phyloP scores from a whole-genome alignment of 2,888 invertebrate genomes.

The Junonia oenone region DNA sequence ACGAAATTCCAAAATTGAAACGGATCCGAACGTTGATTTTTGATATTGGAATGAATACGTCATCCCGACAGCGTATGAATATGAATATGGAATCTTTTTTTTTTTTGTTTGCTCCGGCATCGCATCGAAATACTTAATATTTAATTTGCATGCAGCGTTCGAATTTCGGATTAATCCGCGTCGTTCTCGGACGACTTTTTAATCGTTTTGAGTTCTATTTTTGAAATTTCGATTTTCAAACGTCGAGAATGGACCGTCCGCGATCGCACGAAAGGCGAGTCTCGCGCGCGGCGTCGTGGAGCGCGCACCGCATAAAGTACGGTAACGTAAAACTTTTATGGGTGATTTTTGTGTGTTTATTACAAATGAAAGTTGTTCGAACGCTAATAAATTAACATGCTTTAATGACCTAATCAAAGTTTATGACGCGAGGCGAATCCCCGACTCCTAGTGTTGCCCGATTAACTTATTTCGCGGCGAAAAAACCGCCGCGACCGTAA shows the following conservation, averaged over 20 bases:
- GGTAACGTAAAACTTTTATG: constrained; percentile 46
- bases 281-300: no score
- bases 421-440: constrained; percentile 78
- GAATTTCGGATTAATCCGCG: neutral
- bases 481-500: constrained; percentile 50
- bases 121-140: constrained; percentile 18
- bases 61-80: constrained; percentile 43
- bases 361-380: constrained; percentile 66
- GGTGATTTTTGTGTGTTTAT: constrained; percentile 57
- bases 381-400: constrained; percentile 75
- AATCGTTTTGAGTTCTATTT: constrained; percentile 8
- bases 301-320: constrained; percentile 45
- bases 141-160: constrained; percentile 18
- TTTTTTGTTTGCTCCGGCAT: constrained; percentile 8
- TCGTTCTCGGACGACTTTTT: constrained; percentile 5
- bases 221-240: constrained; percentile 17
- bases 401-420: constrained; percentile 80
- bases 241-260: constrained; percentile 25
- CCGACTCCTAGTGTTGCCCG: constrained; percentile 75
- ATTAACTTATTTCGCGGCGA: constrained; percentile 72
- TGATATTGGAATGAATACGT: constrained; percentile 41
- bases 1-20: constrained; percentile 34
- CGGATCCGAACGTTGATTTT: constrained; percentile 37
- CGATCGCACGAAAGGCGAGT: no score
- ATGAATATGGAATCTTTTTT: constrained; percentile 23